Conservation (phyloP, 2,888 invertebrate genomes). For the Phyllotreta striolata region DNA sequence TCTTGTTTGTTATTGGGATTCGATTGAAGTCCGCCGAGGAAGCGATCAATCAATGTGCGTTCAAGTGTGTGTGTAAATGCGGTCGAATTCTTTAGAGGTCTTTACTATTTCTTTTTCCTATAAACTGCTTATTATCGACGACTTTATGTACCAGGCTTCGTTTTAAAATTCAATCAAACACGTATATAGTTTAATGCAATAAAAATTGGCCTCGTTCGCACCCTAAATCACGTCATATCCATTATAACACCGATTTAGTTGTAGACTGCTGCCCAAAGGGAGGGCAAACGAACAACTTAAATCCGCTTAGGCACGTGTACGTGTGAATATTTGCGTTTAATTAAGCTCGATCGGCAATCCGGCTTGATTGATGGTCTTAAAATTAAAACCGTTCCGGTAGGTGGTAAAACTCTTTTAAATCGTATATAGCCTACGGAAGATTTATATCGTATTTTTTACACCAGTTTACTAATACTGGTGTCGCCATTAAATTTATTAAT, state of each 20-base stretch:
- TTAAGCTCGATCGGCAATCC: conserved; percentile 18
- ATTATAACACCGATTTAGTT: conserved; percentile 43
- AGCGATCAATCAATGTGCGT: conserved; percentile 36
- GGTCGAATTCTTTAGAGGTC: conserved; percentile 4
- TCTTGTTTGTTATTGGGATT: conserved; percentile 36
- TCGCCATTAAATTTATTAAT: too few species aligned
- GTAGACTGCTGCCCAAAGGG: neutral
- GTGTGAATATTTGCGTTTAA: conserved; percentile 29
- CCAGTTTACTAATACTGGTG: too few species aligned
- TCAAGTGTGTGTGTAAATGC: conserved; percentile 4
- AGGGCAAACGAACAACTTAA: conserved; percentile 39
- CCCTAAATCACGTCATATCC: conserved; percentile 49
- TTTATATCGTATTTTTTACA: neutral
- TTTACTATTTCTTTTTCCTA: too few species aligned
- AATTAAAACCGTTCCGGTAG: conserved; percentile 9
- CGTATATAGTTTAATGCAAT: neutral
- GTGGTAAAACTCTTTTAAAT: neutral
- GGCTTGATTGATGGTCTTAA: conserved; percentile 19
- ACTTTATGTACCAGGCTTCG: conserved; percentile 20
- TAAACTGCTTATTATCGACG: too few species aligned
- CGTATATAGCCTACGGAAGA: neutral
- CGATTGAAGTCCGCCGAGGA: conserved; percentile 40
- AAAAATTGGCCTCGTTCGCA: neutral
- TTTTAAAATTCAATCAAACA: too few species aligned
- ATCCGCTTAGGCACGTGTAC: conserved; percentile 41